Evolutionary conservation across 2,113 vertebrate genomes (phyloP).

Genomic region (Brachionichthys hirsutus): DNA sequence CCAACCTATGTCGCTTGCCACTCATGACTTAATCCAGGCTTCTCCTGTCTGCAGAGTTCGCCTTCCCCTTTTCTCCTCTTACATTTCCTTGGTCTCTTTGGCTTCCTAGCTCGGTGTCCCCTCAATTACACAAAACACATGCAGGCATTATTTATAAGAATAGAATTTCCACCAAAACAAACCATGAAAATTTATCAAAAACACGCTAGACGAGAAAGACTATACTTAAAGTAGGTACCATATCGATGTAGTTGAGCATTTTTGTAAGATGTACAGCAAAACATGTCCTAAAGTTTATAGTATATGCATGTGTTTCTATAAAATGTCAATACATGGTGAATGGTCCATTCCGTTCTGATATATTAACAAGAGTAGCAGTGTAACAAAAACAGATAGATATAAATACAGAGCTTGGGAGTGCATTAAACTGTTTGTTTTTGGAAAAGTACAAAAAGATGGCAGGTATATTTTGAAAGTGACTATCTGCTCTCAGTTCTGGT

Average conservation of each 20-base stretch:
- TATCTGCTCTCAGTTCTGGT: too few species aligned
- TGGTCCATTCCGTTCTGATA: too few species aligned
- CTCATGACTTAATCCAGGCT: constrained; percentile 85
- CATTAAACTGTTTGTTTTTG: too few species aligned
- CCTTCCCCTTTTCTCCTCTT: constrained; percentile 50
- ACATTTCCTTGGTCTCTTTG: constrained; percentile 42
- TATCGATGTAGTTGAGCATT: not conserved
- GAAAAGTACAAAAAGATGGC: too few species aligned
- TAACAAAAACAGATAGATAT: too few species aligned
- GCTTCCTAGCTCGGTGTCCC: constrained; percentile 1
- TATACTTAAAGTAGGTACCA: not conserved
- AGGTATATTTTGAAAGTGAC: too few species aligned
- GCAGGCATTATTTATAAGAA: not conserved
- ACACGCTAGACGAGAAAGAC: not conserved
- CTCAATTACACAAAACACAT: not conserved
- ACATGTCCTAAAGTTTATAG: not conserved
- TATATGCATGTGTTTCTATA: not conserved
- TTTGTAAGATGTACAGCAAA: not conserved
- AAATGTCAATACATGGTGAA: too few species aligned
- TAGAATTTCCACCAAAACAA: not conserved
- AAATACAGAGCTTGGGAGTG: too few species aligned
- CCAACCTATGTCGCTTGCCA: constrained; percentile 87
- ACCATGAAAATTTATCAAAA: not conserved
- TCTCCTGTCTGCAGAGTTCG: constrained; percentile 77
- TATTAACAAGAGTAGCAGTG: too few species aligned